phyloP scores from a whole-genome alignment of 2,888 invertebrate genomes.

The Laspeyria flexula region DNA sequence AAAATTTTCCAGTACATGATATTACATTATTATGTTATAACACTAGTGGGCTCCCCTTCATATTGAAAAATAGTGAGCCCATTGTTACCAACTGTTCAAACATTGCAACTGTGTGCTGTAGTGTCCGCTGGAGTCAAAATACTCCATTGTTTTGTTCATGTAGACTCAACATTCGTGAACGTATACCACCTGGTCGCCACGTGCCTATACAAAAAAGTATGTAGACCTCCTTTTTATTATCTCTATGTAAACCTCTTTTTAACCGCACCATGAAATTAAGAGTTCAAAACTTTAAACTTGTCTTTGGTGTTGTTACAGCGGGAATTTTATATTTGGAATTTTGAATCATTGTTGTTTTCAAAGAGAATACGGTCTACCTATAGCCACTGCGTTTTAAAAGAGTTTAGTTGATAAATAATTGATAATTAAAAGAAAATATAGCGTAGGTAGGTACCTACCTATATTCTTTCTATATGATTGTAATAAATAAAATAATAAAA shows the following conservation, averaged over 20 bases:
- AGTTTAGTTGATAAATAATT: too few species aligned
- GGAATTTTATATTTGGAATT: background rate
- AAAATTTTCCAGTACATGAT: constrained; percentile 29
- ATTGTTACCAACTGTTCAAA: constrained; percentile 76
- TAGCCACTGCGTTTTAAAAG: background rate
- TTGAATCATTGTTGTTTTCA: too few species aligned
- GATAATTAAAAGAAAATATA: too few species aligned
- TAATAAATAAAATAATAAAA: too few species aligned
- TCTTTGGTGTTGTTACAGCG: background rate
- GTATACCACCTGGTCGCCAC: constrained; percentile 68
- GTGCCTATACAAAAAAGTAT: constrained; percentile 47
- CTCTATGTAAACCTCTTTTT: constrained; percentile 8
- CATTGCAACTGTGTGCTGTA: constrained; percentile 51
- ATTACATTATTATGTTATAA: constrained; percentile 37
- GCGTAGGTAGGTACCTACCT: too few species aligned
- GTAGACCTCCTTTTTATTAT: constrained; percentile 23
- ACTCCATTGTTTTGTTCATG: constrained; percentile 66
- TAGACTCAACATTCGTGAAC: constrained; percentile 68
- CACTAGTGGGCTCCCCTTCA: constrained; percentile 35
- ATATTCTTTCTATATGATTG: too few species aligned
- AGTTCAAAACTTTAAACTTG: background rate
- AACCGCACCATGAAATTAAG: background rate
- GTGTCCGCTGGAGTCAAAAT: constrained; percentile 72
- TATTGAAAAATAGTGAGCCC: constrained; percentile 51
- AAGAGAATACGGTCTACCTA: too few species aligned